Conservation (phyloP, 2,797 vertebrate genomes). For the Adelosebastes latens region DNA sequence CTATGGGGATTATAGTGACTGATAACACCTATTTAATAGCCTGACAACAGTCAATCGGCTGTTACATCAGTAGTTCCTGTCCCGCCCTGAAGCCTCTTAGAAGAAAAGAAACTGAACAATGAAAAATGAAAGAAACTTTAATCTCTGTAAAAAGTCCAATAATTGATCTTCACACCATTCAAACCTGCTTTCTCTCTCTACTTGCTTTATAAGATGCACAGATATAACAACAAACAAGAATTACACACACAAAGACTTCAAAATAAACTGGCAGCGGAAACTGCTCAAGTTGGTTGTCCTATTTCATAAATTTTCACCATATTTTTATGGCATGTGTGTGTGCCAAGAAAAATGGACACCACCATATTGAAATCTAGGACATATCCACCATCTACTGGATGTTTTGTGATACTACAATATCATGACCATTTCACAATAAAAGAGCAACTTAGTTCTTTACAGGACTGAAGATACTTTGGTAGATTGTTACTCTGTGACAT, state of each 20-base stretch:
- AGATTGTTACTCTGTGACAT: neutral
- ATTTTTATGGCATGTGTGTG: neutral
- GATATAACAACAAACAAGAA: neutral
- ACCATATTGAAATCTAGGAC: neutral
- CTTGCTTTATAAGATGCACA: neutral
- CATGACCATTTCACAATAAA: neutral
- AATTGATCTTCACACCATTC: neutral
- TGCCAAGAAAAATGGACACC: neutral
- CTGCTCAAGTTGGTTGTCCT: neutral
- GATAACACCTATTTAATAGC: no score
- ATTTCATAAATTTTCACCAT: neutral
- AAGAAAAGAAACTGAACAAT: neutral
- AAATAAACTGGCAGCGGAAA: neutral
- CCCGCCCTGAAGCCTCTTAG: neutral
- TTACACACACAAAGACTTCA: neutral
- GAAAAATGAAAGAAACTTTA: neutral
- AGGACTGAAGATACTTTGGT: neutral
- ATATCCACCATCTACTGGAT: slow-evolving; percentile 53
- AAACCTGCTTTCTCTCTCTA: neutral
- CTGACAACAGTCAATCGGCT: no score
- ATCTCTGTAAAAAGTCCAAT: neutral
- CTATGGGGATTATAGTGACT: no score
- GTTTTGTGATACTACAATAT: slow-evolving; percentile 22
- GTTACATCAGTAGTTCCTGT: neutral
- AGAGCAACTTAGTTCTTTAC: neutral